These are phyloP conservation scores for Erpobdella octoculata DNA, from an alignment of 2,888 invertebrate genomes.

Conservation along the genomic window DNA sequence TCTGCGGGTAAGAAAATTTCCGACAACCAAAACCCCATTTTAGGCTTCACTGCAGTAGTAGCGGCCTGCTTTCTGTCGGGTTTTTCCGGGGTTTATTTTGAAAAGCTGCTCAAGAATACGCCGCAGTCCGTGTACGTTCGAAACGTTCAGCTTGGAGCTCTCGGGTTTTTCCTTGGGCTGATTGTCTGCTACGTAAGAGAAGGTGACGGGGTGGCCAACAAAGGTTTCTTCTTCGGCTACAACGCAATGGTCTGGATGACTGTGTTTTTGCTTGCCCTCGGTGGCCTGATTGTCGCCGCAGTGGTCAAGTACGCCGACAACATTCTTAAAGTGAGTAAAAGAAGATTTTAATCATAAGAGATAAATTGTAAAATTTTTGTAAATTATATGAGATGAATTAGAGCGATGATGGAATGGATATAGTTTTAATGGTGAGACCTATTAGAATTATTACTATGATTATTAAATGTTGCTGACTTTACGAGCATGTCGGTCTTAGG, in stretches of 20 bases:
- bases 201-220: conserved; percentile 46
- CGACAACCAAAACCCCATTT: conserved; percentile 41
- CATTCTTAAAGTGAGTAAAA: conserved; percentile 69
- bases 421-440: no score
- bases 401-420: no score
- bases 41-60: conserved; percentile 47
- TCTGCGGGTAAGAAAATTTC: background rate
- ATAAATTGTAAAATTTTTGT: no score
- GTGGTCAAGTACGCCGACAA: conserved; percentile 99
- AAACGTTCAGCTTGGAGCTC: conserved; percentile 86
- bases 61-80: conserved; percentile 75
- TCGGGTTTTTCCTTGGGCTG: conserved; percentile 83
- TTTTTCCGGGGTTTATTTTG: conserved; percentile 95
- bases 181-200: conserved; percentile 63
- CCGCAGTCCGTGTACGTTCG: conserved; percentile 85
- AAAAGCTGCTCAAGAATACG: conserved; percentile 75
- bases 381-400: no score
- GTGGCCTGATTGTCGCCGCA: conserved; percentile 90
- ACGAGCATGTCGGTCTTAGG: no score
- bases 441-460: no score
- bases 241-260: conserved; percentile 65
- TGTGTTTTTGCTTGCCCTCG: conserved; percentile 77
- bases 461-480: no score
- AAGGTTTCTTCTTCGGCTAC: conserved; percentile 66
- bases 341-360: no score